A percentile compares a stretch with the other conserved stretches of the same genome.
Evolutionary conservation across 2,113 vertebrate genomes (phyloP).

Genomic region (Equus przewalskii): DNA sequence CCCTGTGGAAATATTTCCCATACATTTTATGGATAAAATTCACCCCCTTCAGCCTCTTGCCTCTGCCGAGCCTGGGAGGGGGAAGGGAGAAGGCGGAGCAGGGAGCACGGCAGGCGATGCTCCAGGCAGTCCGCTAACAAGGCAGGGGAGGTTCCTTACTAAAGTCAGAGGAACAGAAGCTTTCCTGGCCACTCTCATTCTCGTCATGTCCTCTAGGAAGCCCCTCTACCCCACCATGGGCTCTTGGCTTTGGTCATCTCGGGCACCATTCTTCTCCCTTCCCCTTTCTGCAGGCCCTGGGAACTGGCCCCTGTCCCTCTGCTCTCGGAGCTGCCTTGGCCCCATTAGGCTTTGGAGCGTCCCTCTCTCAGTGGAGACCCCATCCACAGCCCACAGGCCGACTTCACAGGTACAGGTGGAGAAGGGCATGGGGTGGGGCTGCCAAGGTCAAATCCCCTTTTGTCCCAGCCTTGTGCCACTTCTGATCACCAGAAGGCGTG

Average conservation of each 20-base stretch:
- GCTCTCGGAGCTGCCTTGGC: background rate
- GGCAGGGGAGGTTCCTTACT: background rate
- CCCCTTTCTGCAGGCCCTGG: background rate
- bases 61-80: background rate
- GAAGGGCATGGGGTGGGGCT: no score
- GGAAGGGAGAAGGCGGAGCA: background rate
- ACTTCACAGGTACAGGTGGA: background rate
- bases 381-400: background rate
- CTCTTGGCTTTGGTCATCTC: background rate
- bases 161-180: background rate
- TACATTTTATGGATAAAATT: background rate
- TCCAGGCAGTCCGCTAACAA: background rate
- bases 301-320: background rate
- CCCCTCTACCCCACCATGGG: no score
- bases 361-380: background rate
- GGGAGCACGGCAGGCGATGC: background rate
- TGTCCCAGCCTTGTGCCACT: background rate
- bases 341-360: accelerated
- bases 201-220: background rate
- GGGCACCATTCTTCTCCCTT: background rate
- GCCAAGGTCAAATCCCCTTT: background rate
- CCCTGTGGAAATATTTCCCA: background rate
- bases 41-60: accelerated
- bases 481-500: background rate
- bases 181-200: background rate